Percentiles rank a stretch among this genome's conserved stretches.
phyloP scores from a whole-genome alignment of 2,888 invertebrate genomes.

The Panopea generosa region DNA sequence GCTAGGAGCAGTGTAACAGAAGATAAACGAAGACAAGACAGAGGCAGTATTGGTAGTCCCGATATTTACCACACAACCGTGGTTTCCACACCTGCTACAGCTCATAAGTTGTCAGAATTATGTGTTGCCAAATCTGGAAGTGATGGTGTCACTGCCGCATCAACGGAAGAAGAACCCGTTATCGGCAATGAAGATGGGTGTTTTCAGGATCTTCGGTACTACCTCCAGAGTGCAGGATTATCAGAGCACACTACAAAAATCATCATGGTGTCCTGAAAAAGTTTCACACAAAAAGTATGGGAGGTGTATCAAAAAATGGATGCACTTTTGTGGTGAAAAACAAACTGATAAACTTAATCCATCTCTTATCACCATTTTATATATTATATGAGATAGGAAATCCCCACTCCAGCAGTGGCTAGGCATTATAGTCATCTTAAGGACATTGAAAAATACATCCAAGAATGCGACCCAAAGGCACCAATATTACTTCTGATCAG shows the following conservation, averaged over 20 bases:
- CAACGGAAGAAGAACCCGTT: constrained; percentile 15
- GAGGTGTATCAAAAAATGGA: constrained; percentile 26
- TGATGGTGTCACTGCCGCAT: constrained; percentile 4
- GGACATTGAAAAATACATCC: too few species aligned
- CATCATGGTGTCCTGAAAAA: constrained; percentile 35
- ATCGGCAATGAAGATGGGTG: constrained; percentile 21
- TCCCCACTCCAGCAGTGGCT: too few species aligned
- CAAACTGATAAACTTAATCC: too few species aligned
- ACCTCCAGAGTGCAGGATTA: constrained; percentile 20
- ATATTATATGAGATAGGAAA: too few species aligned
- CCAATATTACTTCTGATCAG: too few species aligned
- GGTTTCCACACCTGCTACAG: constrained; percentile 33
- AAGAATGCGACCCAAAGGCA: too few species aligned
- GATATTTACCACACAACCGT: constrained; percentile 31
- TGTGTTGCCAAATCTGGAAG: constrained; percentile 13
- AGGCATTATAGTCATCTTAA: too few species aligned
- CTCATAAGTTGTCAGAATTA: constrained; percentile 4
- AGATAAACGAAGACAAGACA: constrained; percentile 27
- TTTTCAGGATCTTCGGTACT: constrained; percentile 29
- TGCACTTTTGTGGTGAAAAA: constrained; percentile 50
- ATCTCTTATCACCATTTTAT: too few species aligned
- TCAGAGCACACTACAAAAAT: constrained; percentile 25
- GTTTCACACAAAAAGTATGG: constrained; percentile 33
- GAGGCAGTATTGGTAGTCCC: constrained; percentile 38
- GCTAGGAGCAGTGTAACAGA: constrained; percentile 38